Evolutionary conservation across 2,797 vertebrate genomes (phyloP).

Genomic region (Xenentodon cancila): DNA sequence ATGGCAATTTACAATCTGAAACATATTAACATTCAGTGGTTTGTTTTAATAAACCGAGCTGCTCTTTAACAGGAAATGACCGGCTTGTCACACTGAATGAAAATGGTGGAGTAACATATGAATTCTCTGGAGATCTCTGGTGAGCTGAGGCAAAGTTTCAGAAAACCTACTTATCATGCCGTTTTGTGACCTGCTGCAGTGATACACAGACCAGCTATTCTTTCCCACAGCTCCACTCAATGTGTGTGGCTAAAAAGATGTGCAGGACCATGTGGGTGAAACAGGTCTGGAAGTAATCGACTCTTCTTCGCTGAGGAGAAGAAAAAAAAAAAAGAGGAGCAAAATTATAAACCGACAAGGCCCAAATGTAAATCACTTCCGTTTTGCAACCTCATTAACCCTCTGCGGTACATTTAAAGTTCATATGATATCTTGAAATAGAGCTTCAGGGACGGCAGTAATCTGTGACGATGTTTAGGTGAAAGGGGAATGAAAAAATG

Average conservation of each 20-base stretch:
- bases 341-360: conserved; percentile 34
- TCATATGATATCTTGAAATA: conserved; percentile 27
- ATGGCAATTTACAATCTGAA: not conserved
- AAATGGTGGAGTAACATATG: not conserved
- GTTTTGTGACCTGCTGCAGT: conserved; percentile 4
- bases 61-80: not conserved
- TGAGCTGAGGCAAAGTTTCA: not conserved
- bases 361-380: conserved; percentile 43
- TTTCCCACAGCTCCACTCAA: not conserved
- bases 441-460: conserved; percentile 4
- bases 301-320: conserved; percentile 27
- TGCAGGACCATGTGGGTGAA: conserved; percentile 23
- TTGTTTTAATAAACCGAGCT: not conserved
- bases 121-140: not conserved
- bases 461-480: conserved; percentile 11
- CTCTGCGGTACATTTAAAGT: conserved; percentile 39
- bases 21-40: conserved; percentile 3
- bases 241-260: conserved; percentile 8
- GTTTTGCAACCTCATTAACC: conserved; percentile 39
- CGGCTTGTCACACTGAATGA: not conserved
- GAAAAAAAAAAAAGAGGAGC: not conserved
- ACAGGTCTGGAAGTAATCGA: conserved; percentile 73
- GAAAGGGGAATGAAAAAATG: not conserved
- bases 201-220: fast-evolving
- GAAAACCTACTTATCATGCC: not conserved